Base-by-base conservation (phyloP, 2,113 vertebrate genomes). In the Actenoides lindsayi region DNA sequence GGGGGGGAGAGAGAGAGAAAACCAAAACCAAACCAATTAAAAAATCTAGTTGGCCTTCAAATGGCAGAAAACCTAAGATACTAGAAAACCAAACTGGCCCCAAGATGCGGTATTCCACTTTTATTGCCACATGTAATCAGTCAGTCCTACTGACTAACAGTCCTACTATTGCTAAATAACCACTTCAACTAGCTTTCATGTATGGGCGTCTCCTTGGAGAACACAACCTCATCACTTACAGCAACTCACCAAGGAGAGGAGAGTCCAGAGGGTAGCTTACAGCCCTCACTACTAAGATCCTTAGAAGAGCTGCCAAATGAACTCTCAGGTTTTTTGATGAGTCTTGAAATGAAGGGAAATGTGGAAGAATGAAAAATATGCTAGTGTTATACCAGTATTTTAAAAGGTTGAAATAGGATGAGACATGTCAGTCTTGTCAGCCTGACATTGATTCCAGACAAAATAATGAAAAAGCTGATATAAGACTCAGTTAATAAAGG, bases 391-490 rank as follows among this genome's bases (percentile, higher is more conserved):
- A 95, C 25, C 73, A 94, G 89, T 92, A 94, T 96, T 96, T 95
- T 79, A 96, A 94, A 93, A 95, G 92, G 96, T 87, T 96, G 95
- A 94, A 95, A 95, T 88, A 95, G 90, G 95, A 97, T 96, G 63
- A 97, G 90, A 89, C 77, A 51, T 89, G 92, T 94, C 96, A 97
- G 83, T 94, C 94, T 96, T 96, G 96, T 97, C 95, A 96, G 88
- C 53, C 57, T 96, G 96, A 96, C 95, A 90, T 94, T 96, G 92
- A 97, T 96, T 96, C 95, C 95, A 96, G 96, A 96, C 96, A 94
- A 96, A 96, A 97, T 97, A 96, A 94, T 96, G 96, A 90, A 96
- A 94, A 96, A 89, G 92, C 92, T 96, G 90, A 93, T 96, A 92
- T 78, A 94, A 95, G 90, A 96, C 91, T 97, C 93, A 94, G 90